These are phyloP conservation scores for Euphonia xanthogaster DNA, from an alignment of 2,797 vertebrate species.

Conservation along the genomic window DNA sequence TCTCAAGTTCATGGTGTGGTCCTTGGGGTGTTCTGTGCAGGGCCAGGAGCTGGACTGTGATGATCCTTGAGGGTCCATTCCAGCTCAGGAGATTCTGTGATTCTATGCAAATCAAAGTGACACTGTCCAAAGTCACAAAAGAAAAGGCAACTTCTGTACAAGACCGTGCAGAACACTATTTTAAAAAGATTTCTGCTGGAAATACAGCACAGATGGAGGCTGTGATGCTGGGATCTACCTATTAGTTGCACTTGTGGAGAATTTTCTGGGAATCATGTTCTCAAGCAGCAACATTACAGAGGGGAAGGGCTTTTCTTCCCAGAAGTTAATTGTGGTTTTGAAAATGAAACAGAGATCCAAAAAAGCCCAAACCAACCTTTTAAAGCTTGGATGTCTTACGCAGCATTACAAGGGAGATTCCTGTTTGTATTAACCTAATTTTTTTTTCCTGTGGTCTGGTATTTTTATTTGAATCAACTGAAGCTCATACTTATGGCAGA, in stretches of 20 bases:
- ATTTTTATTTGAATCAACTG: neutral
- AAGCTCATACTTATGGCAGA: neutral
- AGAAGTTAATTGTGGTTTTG: neutral
- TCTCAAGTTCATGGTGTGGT: neutral
- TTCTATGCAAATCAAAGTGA: neutral
- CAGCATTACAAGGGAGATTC: neutral
- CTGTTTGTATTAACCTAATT: fast-evolving
- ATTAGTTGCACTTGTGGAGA: fast-evolving
- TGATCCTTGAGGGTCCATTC: neutral
- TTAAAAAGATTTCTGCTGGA: neutral
- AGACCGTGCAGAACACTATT: neutral
- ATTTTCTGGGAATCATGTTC: neutral
- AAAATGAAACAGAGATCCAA: neutral
- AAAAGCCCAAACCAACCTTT: neutral
- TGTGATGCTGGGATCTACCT: neutral
- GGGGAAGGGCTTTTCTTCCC: neutral
- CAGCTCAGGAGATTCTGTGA: neutral
- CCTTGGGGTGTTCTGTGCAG: neutral
- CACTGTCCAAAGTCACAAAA: fast-evolving
- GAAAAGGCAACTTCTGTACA: neutral
- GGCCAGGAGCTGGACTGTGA: neutral
- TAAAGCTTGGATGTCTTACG: neutral
- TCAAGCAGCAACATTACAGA: neutral
- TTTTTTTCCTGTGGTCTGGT: neutral
- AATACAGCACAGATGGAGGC: neutral